Base-by-base conservation (phyloP, 2,888 invertebrate species). In the Lasioglossum figueresi region DNA sequence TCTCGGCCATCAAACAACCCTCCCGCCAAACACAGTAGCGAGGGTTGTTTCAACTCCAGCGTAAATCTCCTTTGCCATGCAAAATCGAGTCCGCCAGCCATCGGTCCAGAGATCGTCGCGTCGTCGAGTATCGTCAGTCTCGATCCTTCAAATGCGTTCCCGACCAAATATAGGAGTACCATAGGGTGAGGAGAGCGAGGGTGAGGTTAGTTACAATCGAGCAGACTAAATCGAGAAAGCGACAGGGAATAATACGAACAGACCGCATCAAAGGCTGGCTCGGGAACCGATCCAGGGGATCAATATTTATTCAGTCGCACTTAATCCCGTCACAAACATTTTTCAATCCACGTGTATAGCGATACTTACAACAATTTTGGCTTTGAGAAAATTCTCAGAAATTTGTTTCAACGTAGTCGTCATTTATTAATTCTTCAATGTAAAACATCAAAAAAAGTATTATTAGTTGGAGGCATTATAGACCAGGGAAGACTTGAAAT, bases 291-390 rank as follows among this genome's bases (percentile, higher is more conserved):
- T 76, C 80, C 79, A 48, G 48, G 52, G 83, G 27, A 66, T 73
- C 59, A 76, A 82, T 83, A 84, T 88, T 88, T 85, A 80, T 87
- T 59, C 82, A 80, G 79, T 12, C 59, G 63, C 71, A 84, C 76
- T 80, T 79, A 52, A 82, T 76, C 52, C 4, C 73, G 43, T 3
- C 1, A 10, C 3, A 23, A 52, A 52, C 52, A 52, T 52, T 52
- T 52, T 52, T 52, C 19, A 19, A 45, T 45, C 48, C 48, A 23
- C 23, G 2, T 23, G 23, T 23, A 52, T 8, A 52, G 23, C 23
- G 23, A 8, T 8, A 8, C 23, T 52, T 52, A 2, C 8, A 52
- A 23, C 52, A 52, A 52, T 10, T 52, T 52, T 23, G 8, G 8
- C 52, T 23, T 23, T 8, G 23, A 23, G 48, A 52, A 23, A 19